These are phyloP conservation scores for Drosophila kikkawai DNA, from an alignment of 1,140 invertebrate species.

Conservation along the genomic window DNA sequence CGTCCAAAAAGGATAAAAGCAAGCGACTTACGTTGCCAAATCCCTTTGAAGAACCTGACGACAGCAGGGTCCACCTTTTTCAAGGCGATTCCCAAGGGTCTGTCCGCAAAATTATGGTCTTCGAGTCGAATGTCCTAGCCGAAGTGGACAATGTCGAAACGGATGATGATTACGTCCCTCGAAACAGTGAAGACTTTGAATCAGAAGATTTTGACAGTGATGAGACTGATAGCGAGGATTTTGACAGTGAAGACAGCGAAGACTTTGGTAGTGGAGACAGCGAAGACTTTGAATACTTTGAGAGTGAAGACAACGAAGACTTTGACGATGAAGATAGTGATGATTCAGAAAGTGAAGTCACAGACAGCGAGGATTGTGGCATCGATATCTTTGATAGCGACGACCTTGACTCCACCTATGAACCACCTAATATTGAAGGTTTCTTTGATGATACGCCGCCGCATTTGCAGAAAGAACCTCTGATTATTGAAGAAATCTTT, in stretches of 20 bases:
- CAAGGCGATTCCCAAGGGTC: not conserved
- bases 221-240: not conserved
- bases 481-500: conserved; percentile 35
- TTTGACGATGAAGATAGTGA: conserved; percentile 1
- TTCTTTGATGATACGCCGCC: conserved; percentile 10
- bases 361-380: conserved; percentile 10
- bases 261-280: conserved; percentile 1
- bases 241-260: not conserved
- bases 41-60: not conserved
- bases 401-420: conserved; percentile 24
- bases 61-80: not conserved
- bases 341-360: conserved; percentile 11
- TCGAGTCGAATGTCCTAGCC: not conserved
- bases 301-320: not conserved
- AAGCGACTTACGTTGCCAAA: too few relatives aligned
- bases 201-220: conserved; percentile 15
- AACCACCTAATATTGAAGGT: conserved; percentile 15
- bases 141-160: not conserved
- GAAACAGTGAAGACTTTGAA: not conserved
- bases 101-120: conserved; percentile 19
- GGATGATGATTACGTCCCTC: conserved; percentile 5
- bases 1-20: not conserved
- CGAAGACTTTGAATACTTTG: not conserved
- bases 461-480: conserved; percentile 12
- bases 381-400: conserved; percentile 11